Conservation (phyloP, 2,888 invertebrate species). For the Lucinisca nassula region DNA sequence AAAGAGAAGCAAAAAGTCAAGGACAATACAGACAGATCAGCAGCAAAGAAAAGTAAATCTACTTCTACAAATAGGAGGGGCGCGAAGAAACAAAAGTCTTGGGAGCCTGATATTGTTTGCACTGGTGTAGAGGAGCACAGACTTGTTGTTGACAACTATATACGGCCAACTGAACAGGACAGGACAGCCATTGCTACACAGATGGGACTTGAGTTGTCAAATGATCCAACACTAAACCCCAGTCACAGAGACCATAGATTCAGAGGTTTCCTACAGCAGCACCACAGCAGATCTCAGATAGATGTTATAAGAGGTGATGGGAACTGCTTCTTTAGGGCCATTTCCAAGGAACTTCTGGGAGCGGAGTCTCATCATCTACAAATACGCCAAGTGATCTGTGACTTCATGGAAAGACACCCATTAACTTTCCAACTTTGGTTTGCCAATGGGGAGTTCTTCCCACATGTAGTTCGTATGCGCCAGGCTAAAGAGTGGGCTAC, state of each 20-base stretch:
- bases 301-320: neutral
- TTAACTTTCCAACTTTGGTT: neutral
- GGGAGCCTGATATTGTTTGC: neutral
- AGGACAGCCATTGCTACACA: too few species aligned
- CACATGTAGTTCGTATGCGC: neutral
- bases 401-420: neutral
- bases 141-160: neutral
- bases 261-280: too few species aligned
- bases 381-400: neutral
- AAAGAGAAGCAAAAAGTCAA: too few species aligned
- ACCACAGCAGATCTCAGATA: too few species aligned
- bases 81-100: too few species aligned
- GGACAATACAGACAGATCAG: too few species aligned
- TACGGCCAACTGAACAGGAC: too few species aligned
- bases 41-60: too few species aligned
- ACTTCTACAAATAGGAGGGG: too few species aligned
- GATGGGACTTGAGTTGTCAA: neutral
- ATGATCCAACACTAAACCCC: neutral
- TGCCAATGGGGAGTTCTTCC: neutral
- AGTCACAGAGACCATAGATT: neutral
- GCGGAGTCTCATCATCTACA: neutral
- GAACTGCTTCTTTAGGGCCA: neutral
- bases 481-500: too few species aligned
- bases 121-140: neutral
- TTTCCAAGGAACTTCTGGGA: neutral